A percentile compares a stretch with the other conserved stretches of the same genome.
Conservation (phyloP, 2,797 vertebrate genomes). For the Arrhamphus sclerolepis region DNA sequence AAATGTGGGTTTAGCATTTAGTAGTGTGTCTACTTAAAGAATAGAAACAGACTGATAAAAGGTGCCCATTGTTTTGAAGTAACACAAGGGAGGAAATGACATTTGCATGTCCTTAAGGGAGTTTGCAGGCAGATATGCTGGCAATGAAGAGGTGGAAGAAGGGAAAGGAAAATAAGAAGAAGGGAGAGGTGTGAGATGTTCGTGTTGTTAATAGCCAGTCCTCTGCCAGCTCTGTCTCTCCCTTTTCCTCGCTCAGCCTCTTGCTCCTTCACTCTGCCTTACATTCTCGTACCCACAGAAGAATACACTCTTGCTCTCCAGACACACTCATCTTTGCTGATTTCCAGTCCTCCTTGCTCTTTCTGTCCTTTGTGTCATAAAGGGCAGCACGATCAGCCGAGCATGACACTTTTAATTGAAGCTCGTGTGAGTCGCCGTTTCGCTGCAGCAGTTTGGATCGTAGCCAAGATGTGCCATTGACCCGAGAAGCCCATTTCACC, state of each 20-base stretch:
- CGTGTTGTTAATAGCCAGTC: conserved; percentile 48
- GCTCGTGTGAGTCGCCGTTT: conserved; percentile 57
- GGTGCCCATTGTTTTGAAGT: conserved; percentile 47
- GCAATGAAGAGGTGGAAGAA: conserved; percentile 26
- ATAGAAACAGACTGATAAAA: conserved; percentile 43
- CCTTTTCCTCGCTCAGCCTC: conserved; percentile 20
- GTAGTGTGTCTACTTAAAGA: conserved; percentile 30
- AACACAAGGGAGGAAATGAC: conserved; percentile 60
- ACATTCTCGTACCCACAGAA: conserved; percentile 53
- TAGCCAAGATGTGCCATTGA: conserved; percentile 63
- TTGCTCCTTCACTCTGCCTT: conserved; percentile 23
- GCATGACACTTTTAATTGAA: conserved; percentile 80
- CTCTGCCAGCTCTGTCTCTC: conserved; percentile 42
- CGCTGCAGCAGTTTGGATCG: conserved; percentile 59
- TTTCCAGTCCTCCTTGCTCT: conserved; percentile 20
- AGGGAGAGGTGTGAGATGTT: conserved; percentile 48
- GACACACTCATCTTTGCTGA: conserved; percentile 38
- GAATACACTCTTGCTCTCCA: conserved; percentile 62
- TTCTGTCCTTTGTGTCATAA: conserved; percentile 38
- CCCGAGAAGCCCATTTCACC: conserved; percentile 40
- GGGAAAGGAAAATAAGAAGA: not conserved
- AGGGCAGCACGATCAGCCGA: conserved; percentile 67
- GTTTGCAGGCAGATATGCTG: conserved; percentile 60
- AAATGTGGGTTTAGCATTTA: not conserved
- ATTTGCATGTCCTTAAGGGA: conserved; percentile 56